Conservation (phyloP, 2,113 vertebrate species). For the Nymphicus hollandicus region DNA sequence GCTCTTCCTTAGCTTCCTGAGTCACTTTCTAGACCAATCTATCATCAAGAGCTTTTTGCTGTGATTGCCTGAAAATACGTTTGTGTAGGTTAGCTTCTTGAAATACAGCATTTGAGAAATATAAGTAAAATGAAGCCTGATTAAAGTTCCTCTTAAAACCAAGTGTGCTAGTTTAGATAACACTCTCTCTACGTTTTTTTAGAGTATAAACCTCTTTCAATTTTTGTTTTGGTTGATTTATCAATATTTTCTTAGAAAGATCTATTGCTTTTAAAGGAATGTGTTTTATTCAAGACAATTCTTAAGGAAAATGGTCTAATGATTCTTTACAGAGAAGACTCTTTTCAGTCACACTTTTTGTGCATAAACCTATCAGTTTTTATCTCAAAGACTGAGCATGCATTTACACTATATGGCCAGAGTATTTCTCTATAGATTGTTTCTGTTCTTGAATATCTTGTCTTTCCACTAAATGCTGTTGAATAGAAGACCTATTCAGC, state of each 20-base stretch:
- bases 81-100: neutral
- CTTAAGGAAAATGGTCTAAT: neutral
- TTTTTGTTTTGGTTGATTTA: neutral
- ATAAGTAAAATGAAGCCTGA: neutral
- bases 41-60: neutral
- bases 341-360: neutral
- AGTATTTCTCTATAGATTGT: neutral
- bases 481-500: neutral
- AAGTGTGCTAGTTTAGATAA: neutral
- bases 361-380: neutral
- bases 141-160: neutral
- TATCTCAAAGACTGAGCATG: neutral
- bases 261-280: neutral
- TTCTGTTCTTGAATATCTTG: neutral
- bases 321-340: neutral
- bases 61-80: neutral
- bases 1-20: neutral
- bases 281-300: neutral
- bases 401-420: neutral
- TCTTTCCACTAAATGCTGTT: neutral
- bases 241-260: neutral
- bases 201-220: neutral
- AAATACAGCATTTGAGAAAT: neutral
- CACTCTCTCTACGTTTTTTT: neutral
- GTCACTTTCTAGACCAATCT: neutral